These are phyloP conservation scores for Prosopocoilus inquinatus DNA, from an alignment of 2,888 invertebrate species.

Conservation along the genomic window DNA sequence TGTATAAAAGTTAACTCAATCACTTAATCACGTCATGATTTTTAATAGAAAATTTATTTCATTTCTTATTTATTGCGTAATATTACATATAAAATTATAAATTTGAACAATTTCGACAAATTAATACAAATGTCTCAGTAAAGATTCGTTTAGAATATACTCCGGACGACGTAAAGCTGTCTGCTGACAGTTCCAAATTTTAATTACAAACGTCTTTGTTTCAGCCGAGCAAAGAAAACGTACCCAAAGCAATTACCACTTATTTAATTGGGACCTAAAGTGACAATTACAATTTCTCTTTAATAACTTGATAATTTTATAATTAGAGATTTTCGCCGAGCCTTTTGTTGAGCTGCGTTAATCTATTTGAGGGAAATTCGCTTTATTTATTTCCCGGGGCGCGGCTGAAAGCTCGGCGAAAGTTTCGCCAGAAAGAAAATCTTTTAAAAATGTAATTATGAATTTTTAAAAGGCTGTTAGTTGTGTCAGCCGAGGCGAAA, in stretches of 20 bases:
- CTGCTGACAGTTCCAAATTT: conserved; percentile 6
- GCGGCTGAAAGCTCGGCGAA: conserved; percentile 1
- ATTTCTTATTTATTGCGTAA: too few species aligned
- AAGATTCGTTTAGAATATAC: neutral
- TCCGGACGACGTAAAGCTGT: neutral
- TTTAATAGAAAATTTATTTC: too few species aligned
- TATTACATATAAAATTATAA: too few species aligned
- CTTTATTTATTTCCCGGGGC: conserved; percentile 29
- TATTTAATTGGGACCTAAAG: conserved; percentile 49
- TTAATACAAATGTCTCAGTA: too few species aligned
- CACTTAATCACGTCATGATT: too few species aligned
- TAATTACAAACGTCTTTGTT: conserved; percentile 11
- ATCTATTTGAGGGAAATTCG: conserved; percentile 33
- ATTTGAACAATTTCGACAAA: too few species aligned
- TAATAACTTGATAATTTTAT: conserved; percentile 45
- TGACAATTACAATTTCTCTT: conserved; percentile 47
- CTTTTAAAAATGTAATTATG: conserved; percentile 26
- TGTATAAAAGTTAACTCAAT: too few species aligned
- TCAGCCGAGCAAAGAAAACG: conserved; percentile 17
- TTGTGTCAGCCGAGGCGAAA: conserved; percentile 42
- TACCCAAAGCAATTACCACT: conserved; percentile 41
- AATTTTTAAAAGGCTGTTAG: conserved; percentile 40
- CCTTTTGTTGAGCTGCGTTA: conserved; percentile 26
- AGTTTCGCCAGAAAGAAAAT: conserved; percentile 2
- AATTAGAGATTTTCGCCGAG: conserved; percentile 46